Percentiles rank a stretch among this genome's conserved stretches.
Evolutionary conservation across 2,888 invertebrate genomes (phyloP).

Genomic region (Drosophila hamatofila): DNA sequence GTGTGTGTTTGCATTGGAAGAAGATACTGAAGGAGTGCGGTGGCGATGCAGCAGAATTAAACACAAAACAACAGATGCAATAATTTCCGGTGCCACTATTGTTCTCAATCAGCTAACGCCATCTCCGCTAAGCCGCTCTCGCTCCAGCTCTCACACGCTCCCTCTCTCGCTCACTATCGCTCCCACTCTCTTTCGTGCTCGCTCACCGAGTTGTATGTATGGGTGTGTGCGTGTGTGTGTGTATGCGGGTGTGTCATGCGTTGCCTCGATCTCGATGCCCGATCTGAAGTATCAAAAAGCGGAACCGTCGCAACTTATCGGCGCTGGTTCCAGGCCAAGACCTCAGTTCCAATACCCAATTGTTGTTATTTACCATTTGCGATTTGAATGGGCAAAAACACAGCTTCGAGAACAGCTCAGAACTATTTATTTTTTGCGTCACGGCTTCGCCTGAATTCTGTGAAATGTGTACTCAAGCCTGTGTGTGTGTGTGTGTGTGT

Average conservation of each 20-base stretch:
- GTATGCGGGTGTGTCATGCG: slow-evolving; percentile 49
- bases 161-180: slow-evolving; percentile 7
- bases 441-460: slow-evolving; percentile 32
- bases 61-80: slow-evolving; percentile 74
- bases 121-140: slow-evolving; percentile 51
- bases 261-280: slow-evolving; percentile 30
- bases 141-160: slow-evolving; percentile 1
- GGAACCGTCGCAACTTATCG: slow-evolving; percentile 40
- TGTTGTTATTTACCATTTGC: slow-evolving; percentile 45
- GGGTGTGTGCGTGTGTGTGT: slow-evolving; percentile 1
- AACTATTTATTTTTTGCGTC: slow-evolving; percentile 33
- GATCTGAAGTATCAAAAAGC: slow-evolving; percentile 28
- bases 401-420: slow-evolving; percentile 10
- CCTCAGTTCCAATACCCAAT: slow-evolving; percentile 44
- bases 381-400: slow-evolving; percentile 38
- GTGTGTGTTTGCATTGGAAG: slow-evolving; percentile 19
- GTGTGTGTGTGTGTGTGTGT: background rate
- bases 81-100: slow-evolving; percentile 74
- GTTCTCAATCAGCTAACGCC: slow-evolving; percentile 77
- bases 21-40: slow-evolving; percentile 24
- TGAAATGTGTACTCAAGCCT: slow-evolving; percentile 10
- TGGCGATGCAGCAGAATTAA: slow-evolving; percentile 34
- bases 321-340: slow-evolving; percentile 31
- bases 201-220: background rate
- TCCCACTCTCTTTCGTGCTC: background rate